Evolutionary conservation across 2,797 vertebrate species (phyloP).

Genomic region (Enteromius anoplus): DNA sequence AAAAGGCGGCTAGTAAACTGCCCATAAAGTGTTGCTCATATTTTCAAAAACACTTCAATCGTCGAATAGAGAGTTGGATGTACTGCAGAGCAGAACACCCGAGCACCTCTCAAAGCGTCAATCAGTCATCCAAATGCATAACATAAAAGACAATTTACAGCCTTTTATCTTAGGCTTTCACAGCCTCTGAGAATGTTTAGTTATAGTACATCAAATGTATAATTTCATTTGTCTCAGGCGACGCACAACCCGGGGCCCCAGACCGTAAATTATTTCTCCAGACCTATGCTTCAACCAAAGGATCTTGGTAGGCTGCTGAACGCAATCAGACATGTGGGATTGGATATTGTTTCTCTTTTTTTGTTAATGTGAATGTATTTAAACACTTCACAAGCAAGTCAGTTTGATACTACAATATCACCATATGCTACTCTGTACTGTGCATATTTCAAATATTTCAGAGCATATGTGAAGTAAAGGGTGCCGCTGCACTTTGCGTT

Average conservation of each 20-base stretch:
- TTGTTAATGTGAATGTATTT: background rate
- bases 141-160: conserved; percentile 43
- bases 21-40: conserved; percentile 31
- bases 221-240: conserved; percentile 1
- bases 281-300: conserved; percentile 1
- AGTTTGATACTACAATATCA: background rate
- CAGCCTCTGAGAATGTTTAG: conserved; percentile 31
- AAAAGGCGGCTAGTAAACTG: conserved; percentile 18
- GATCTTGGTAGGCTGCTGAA: conserved; percentile 5
- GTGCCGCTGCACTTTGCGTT: background rate
- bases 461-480: background rate
- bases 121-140: conserved; percentile 18
- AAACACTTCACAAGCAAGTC: background rate
- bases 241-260: conserved; percentile 4
- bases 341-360: background rate
- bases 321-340: background rate
- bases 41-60: conserved; percentile 26
- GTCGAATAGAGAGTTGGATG: conserved; percentile 19
- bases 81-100: background rate
- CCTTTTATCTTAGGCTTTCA: conserved; percentile 40
- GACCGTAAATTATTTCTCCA: conserved; percentile 40
- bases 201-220: conserved; percentile 43
- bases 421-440: background rate
- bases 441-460: background rate
- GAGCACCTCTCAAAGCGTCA: conserved; percentile 6